These are phyloP conservation scores for Heloderma charlesbogerti DNA, from an alignment of 2,113 vertebrate genomes.

Conservation along the genomic window DNA sequence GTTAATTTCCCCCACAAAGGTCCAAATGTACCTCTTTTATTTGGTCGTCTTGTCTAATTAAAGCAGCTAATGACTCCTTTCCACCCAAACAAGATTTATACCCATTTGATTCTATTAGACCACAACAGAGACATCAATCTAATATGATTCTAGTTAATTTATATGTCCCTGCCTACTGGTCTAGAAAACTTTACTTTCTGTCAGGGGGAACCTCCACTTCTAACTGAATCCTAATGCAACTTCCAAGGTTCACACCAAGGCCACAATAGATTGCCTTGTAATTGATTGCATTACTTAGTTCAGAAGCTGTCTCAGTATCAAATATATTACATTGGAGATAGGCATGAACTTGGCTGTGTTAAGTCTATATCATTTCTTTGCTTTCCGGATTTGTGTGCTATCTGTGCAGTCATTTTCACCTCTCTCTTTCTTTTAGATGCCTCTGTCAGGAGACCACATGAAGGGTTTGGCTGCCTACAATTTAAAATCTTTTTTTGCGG, in stretches of 20 bases:
- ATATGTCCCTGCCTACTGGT: conserved; percentile 43
- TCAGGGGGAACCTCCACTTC: conserved; percentile 34
- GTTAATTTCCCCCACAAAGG: conserved; percentile 24
- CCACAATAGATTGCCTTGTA: conserved; percentile 45
- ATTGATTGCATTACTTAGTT: conserved; percentile 23
- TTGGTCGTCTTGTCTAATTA: conserved; percentile 42
- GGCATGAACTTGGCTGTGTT: background rate
- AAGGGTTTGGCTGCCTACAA: background rate
- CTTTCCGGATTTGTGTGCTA: background rate
- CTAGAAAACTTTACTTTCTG: conserved; percentile 65
- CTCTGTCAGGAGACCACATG: background rate
- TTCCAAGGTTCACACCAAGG: conserved; percentile 47
- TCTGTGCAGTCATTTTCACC: background rate
- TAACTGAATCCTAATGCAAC: conserved; percentile 43
- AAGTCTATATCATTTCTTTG: conserved; percentile 14
- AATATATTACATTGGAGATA: conserved; percentile 35
- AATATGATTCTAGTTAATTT: conserved; percentile 47
- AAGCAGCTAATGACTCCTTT: conserved; percentile 37
- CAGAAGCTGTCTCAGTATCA: conserved; percentile 45
- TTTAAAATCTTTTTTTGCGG: background rate
- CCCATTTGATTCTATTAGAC: conserved; percentile 25
- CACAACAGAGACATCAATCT: conserved; percentile 42
- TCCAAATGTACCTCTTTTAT: conserved; percentile 42
- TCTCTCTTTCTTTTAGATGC: conserved; percentile 7
- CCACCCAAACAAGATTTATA: conserved; percentile 23